Percentiles rank a stretch among this genome's conserved stretches.
Evolutionary conservation across 1,140 invertebrate species (phyloP).

Genomic region (Parasteatoda tepidariorum): DNA sequence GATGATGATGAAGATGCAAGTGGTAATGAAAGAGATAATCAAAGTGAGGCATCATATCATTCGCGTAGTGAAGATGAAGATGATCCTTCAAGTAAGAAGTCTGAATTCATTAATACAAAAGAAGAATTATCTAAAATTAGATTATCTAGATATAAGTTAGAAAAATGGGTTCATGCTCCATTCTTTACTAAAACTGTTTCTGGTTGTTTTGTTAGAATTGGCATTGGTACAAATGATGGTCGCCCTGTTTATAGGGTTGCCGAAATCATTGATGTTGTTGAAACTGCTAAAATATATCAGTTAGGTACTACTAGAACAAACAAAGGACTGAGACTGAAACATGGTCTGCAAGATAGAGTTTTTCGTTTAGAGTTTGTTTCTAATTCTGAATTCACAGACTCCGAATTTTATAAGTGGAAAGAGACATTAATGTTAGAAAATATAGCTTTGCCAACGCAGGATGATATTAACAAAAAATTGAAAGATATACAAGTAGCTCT

Average conservation of each 20-base stretch:
- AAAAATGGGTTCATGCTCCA: conserved; percentile 94
- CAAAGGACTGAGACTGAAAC: conserved; percentile 79
- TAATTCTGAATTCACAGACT: conserved; percentile 93
- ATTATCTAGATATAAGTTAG: conserved; percentile 91
- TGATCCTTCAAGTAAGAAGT: conserved; percentile 49
- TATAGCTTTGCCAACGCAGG: conserved; percentile 83
- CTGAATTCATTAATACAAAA: conserved; percentile 75
- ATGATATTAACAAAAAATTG: conserved; percentile 86
- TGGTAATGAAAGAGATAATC: conserved; percentile 62
- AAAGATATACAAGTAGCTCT: conserved; percentile 89
- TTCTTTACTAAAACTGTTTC: conserved; percentile 91
- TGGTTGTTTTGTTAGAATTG: conserved; percentile 96
- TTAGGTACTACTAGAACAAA: conserved; percentile 92
- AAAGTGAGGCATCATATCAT: conserved; percentile 63
- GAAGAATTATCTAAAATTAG: conserved; percentile 90
- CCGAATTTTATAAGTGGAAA: conserved; percentile 94
- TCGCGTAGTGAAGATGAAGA: conserved; percentile 62
- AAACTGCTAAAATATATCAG: conserved; percentile 95
- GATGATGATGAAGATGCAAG: conserved; percentile 76
- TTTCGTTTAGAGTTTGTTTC: conserved; percentile 98
- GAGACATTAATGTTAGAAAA: conserved; percentile 82
- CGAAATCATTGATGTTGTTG: conserved; percentile 93
- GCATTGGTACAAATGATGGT: conserved; percentile 92
- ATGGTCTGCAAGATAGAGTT: conserved; percentile 90
- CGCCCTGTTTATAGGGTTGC: conserved; percentile 93